phyloP scores from a whole-genome alignment of 2,888 invertebrate genomes.

The Calameuta idolon region DNA sequence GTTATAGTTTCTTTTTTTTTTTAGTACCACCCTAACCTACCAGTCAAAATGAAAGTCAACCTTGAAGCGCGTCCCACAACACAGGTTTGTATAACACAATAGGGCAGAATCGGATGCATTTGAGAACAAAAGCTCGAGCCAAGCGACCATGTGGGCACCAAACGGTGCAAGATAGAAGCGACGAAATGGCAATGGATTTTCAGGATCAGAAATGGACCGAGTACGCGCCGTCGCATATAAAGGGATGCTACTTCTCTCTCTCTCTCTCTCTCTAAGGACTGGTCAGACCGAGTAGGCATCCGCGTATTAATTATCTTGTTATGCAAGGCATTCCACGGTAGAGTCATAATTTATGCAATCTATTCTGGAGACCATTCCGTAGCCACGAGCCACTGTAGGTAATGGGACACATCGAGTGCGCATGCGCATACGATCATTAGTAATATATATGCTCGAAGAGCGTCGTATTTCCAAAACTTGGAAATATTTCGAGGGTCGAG shows the following conservation, averaged over 20 bases:
- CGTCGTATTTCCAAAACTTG: neutral
- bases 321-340: conserved; percentile 48
- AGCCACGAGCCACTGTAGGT: neutral
- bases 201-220: conserved; percentile 1
- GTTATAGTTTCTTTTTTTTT: neutral
- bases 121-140: neutral
- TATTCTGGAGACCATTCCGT: conserved; percentile 28
- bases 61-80: neutral
- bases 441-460: neutral
- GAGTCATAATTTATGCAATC: conserved; percentile 47
- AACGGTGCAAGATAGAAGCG: neutral
- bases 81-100: neutral
- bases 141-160: neutral
- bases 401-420: neutral
- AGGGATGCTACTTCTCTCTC: neutral
- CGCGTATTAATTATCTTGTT: conserved; percentile 62
- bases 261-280: neutral
- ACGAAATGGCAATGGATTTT: conserved; percentile 11
- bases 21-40: neutral
- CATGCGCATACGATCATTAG: neutral
- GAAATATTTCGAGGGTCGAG: neutral
- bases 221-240: conserved; percentile 23
- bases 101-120: neutral
- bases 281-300: conserved; percentile 34
- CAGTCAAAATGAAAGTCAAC: neutral